Evolutionary conservation across 2,113 vertebrate species (phyloP).

Genomic region (Catharus fuscescens): DNA sequence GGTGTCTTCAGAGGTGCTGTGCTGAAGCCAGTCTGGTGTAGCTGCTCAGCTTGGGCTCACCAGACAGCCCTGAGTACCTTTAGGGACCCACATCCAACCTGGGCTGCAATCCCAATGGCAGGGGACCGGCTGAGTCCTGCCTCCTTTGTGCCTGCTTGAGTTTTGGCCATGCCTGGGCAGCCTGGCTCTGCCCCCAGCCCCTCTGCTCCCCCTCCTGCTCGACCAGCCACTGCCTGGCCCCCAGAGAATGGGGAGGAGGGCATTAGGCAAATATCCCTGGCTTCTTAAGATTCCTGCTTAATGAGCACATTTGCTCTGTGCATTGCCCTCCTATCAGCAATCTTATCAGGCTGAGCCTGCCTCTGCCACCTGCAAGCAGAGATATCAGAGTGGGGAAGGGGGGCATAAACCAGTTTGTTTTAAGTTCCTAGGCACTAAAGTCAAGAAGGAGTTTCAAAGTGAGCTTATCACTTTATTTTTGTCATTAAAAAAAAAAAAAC

Average conservation of each 20-base stretch:
- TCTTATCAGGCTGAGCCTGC: constrained; percentile 66
- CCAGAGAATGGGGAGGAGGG: background rate
- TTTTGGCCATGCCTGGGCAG: background rate
- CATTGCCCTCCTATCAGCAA: constrained; percentile 20
- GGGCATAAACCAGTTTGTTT: constrained; percentile 59
- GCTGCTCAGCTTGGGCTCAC: background rate
- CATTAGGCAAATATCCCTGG: constrained; percentile 44
- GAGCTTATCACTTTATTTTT: constrained; percentile 60
- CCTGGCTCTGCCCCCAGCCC: background rate
- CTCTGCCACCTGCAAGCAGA: constrained; percentile 69
- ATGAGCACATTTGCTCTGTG: constrained; percentile 48
- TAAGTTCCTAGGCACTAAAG: constrained; percentile 42
- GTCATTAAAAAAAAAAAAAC: constrained; percentile 26
- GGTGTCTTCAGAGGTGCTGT: background rate
- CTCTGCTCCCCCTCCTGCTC: background rate
- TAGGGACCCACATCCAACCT: background rate
- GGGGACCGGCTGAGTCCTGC: background rate
- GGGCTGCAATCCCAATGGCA: background rate
- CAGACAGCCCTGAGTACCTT: background rate
- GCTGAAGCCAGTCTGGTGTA: background rate
- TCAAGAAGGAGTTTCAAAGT: constrained; percentile 66
- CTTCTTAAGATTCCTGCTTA: constrained; percentile 67
- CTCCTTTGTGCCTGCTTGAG: background rate
- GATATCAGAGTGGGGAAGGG: background rate
- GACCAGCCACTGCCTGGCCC: background rate